A percentile compares a stretch with the other conserved stretches of the same genome.
phyloP scores from a whole-genome alignment of 30 jellyfish, hydroid and myxozoan genomes.

The Sanderia malayensis region DNA sequence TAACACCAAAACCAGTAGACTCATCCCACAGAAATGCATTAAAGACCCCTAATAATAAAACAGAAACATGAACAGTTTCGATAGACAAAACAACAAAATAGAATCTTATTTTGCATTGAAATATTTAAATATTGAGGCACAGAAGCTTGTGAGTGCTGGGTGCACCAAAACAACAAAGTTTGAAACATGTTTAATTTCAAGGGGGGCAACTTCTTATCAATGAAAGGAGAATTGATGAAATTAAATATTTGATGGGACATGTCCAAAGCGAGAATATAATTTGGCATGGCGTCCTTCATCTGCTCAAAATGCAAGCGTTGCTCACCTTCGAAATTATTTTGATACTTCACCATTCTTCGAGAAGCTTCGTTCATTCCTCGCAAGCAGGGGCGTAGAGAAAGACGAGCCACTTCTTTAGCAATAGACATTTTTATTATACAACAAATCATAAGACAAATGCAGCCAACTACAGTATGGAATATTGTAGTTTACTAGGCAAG shows the following conservation, averaged over 20 bases:
- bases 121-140: no score
- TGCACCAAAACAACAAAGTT: neutral
- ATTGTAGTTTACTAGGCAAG: no score
- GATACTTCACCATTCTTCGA: conserved; percentile 30
- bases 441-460: no score
- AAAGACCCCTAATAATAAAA: conserved; percentile 33
- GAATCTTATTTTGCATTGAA: no score
- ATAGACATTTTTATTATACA: conserved; percentile 36
- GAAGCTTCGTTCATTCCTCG: conserved; percentile 49
- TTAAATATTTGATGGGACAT: neutral
- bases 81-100: no score
- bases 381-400: conserved; percentile 52
- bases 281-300: no score
- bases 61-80: no score
- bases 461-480: no score
- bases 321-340: conserved; percentile 59
- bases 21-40: conserved; percentile 54
- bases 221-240: neutral
- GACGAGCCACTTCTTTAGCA: conserved; percentile 61
- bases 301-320: no score
- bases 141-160: no score
- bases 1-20: conserved; percentile 49
- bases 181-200: neutral
- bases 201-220: neutral
- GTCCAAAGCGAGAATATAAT: neutral